A percentile compares a stretch with the other conserved stretches of the same genome.
phyloP scores from a whole-genome alignment of 2,888 invertebrate species.

The Hololepta plana region DNA sequence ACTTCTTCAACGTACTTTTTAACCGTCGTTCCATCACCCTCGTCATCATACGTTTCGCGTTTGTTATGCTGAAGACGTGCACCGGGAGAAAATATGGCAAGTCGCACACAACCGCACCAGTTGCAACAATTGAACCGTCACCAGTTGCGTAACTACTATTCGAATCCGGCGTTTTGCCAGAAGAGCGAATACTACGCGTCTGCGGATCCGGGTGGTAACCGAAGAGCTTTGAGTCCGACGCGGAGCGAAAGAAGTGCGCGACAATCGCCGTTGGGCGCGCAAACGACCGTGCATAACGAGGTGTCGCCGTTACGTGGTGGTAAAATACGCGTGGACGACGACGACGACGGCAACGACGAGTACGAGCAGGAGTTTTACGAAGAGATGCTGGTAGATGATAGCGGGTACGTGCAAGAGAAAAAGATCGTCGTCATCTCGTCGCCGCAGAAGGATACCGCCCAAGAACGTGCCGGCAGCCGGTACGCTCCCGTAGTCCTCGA shows the following conservation, averaged over 20 bases:
- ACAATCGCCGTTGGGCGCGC: conserved; percentile 25
- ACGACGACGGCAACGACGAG: conserved; percentile 12
- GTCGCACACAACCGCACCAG: no score
- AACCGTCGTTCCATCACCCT: no score
- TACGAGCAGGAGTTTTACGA: conserved; percentile 28
- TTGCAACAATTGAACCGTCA: no score
- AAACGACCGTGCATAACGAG: conserved; percentile 16
- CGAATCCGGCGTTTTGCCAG: conserved; percentile 64
- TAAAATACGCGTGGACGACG: conserved; percentile 8
- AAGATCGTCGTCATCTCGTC: conserved; percentile 23
- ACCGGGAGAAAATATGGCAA: no score
- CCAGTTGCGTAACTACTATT: conserved; percentile 47
- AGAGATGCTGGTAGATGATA: conserved; percentile 23
- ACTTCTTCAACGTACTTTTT: no score
- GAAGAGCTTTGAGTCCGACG: conserved; percentile 12
- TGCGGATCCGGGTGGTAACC: conserved; percentile 11
- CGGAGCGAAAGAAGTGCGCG: conserved; percentile 12
- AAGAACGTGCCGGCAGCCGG: conserved; percentile 14
- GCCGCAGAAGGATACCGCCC: conserved; percentile 22
- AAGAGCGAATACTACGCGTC: conserved; percentile 47
- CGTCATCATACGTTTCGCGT: no score
- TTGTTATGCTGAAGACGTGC: conserved; percentile 4
- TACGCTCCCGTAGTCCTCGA: conserved; percentile 23
- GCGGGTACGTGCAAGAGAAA: conserved; percentile 23
- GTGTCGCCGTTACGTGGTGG: conserved; percentile 16